Percentiles rank a stretch among this genome's conserved stretches.
phyloP scores from a whole-genome alignment of 2,797 vertebrate species.

The Fistularia commersonii region DNA sequence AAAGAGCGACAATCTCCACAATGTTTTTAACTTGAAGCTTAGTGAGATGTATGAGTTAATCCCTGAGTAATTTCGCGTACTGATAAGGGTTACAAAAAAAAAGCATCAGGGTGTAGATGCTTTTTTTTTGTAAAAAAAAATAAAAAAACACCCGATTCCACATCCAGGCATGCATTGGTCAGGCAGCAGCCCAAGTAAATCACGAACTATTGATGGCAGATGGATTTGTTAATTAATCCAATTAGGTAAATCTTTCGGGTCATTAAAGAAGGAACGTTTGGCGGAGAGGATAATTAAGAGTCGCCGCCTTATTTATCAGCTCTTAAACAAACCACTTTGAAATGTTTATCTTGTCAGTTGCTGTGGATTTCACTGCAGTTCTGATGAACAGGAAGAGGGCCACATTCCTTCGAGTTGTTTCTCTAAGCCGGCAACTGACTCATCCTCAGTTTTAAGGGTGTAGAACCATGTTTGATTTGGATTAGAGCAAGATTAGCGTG shows the following conservation, averaged over 20 bases:
- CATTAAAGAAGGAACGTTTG: constrained; percentile 59
- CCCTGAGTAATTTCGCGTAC: no score
- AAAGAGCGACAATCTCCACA: no score
- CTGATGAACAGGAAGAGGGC: constrained; percentile 41
- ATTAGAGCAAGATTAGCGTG: constrained; percentile 68
- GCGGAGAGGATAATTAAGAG: constrained; percentile 55
- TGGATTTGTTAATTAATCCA: constrained; percentile 75
- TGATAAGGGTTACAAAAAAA: constrained; percentile 43
- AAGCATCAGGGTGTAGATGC: constrained; percentile 4
- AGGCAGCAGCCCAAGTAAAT: constrained; percentile 45
- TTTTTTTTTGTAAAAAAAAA: background rate
- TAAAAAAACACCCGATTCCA: constrained; percentile 16
- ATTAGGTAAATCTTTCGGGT: constrained; percentile 64
- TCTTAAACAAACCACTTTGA: constrained; percentile 57
- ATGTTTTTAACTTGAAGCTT: constrained; percentile 6
- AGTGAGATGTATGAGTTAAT: constrained; percentile 10
- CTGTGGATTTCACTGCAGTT: constrained; percentile 51
- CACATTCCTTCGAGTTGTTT: constrained; percentile 55
- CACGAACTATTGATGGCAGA: constrained; percentile 61
- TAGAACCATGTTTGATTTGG: constrained; percentile 69
- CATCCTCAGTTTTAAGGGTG: constrained; percentile 66
- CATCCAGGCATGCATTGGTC: constrained; percentile 40
- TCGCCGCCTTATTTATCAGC: constrained; percentile 53
- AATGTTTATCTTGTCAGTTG: constrained; percentile 66
- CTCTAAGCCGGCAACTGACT: constrained; percentile 53